Evolutionary conservation across 2,797 vertebrate genomes (phyloP).

Genomic region (Tamandua tetradactyla): DNA sequence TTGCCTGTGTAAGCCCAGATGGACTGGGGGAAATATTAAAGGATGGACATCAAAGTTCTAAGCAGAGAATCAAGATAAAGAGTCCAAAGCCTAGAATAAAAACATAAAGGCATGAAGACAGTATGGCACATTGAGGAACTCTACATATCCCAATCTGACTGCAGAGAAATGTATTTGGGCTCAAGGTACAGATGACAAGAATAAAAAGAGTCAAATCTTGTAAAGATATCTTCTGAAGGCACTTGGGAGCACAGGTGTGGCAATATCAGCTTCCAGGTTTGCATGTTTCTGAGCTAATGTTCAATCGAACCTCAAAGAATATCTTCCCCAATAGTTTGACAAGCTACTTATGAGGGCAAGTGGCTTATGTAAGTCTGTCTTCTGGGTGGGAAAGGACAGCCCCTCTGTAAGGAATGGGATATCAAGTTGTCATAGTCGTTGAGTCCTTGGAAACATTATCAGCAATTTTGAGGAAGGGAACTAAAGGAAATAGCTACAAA

Average conservation of each 20-base stretch:
- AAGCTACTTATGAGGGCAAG: rapidly evolving
- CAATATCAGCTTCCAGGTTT: not conserved
- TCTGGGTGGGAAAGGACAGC: not conserved
- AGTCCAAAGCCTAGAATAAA: not conserved
- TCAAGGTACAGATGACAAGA: not conserved
- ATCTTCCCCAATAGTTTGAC: not conserved
- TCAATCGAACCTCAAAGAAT: not conserved
- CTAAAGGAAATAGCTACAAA: not conserved
- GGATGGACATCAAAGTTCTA: not conserved
- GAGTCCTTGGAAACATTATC: not conserved
- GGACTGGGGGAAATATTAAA: not conserved
- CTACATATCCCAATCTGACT: not conserved
- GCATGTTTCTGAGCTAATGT: not conserved
- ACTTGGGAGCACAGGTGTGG: not conserved
- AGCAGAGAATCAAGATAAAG: not conserved
- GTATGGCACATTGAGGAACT: not conserved
- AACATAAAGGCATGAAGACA: not conserved
- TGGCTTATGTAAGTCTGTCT: not conserved
- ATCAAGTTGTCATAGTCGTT: not conserved
- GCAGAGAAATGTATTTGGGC: not conserved
- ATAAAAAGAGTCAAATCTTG: not conserved
- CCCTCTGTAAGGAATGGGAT: not conserved
- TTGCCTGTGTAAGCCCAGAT: not conserved
- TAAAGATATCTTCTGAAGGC: not conserved
- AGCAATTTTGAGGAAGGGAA: not conserved